Base-by-base conservation (phyloP, 2,888 invertebrate species). In the Muscina levida region DNA sequence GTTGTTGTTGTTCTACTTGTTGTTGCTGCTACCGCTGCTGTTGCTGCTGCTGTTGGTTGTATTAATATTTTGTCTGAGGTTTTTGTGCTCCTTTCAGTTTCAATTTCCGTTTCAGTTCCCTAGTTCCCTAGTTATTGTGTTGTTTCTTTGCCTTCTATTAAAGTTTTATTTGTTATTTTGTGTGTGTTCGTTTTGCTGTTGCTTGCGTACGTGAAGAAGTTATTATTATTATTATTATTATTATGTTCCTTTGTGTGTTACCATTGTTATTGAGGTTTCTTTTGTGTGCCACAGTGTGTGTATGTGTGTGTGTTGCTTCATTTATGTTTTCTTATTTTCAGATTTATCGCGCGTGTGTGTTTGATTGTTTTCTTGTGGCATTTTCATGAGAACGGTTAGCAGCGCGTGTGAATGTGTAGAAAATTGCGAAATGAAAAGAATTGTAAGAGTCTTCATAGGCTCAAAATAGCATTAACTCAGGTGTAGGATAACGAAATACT, bases 61-160 rank as follows among this genome's bases (percentile, higher is more conserved):
- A 68, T 79, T 80, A 68, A 26, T 72, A 68, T 51, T n/a, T n/a
- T 79, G 72, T 70, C 57, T 83, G 77, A 71, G 22, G 67, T 72
- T 71, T 73, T 51, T 75, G 37, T 15, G 71, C 56, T 65, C 39
- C 57, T 56, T 72, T 66, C 37, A 17, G 22, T 44, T n/a, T n/a
- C n/a, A n/a, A n/a, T n/a, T n/a, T n/a, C 51, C 66, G 66, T 75
- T 51, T 15, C 37, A 46, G 13, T 48, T 56, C 2, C 19, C 39
- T 19, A 53, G n/a, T n/a, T n/a, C n/a, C 13, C 24, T 51, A 22
- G 31, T 15, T 15, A 6, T n/a, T 57, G 31, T 57, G 59, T 37
- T 53, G 51, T 70, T 65, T 59, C 68, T 51, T 53, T n/a, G n/a
- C n/a, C n/a, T n/a, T n/a, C 48, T 67, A 57, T 67, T 59, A 67